Base-by-base conservation (phyloP, 1,140 invertebrate genomes). In the Whitmania pigra region DNA sequence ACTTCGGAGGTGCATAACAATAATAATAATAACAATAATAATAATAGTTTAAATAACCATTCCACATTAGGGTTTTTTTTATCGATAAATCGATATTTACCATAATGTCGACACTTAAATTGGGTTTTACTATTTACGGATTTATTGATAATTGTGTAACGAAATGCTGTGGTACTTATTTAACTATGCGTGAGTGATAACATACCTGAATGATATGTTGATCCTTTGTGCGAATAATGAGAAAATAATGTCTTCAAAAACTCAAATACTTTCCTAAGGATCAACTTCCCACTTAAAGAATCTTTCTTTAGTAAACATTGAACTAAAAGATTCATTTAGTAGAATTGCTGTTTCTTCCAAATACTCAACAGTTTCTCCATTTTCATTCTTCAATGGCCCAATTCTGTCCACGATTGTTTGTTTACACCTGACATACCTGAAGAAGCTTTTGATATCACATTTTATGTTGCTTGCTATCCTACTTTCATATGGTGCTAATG, bases 341-440 rank as follows among this genome's bases (percentile, higher is more conserved):
- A 57, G 20, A n/a, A n/a, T n/a, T n/a, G n/a, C 25, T n/a, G 54
- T 57, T 57, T 57, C 25, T 57, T 57, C 54, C 54, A n/a, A n/a
- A 20, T 2, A n/a, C 20, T 57, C 31, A 36, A 36, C 31, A 36
- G 31, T 36, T 36, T 36, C 31, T 36, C 31, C 31, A 2, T 36
- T 36, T 3, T 36, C 31, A 36, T 36, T 36, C 31, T 36, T 36
- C 6, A 36, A 36, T 36, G 31, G 31, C 31, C 31, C 31, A 36
- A 36, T 36, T 36, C 31, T 36, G 6, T 36, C 31, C 31, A 2
- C 9, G 5, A 20, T 9, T 57, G 2, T 57, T 57, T 57, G 54
- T 57, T 57, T 9, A 9, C 54, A n/a, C 25, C 54, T 57, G 2
- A 57, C 25, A 25, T 57, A 57, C 20, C 54, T 57, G 54, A n/a